phyloP scores from a whole-genome alignment of 2,797 vertebrate genomes.

The Pelobates cultripes region DNA sequence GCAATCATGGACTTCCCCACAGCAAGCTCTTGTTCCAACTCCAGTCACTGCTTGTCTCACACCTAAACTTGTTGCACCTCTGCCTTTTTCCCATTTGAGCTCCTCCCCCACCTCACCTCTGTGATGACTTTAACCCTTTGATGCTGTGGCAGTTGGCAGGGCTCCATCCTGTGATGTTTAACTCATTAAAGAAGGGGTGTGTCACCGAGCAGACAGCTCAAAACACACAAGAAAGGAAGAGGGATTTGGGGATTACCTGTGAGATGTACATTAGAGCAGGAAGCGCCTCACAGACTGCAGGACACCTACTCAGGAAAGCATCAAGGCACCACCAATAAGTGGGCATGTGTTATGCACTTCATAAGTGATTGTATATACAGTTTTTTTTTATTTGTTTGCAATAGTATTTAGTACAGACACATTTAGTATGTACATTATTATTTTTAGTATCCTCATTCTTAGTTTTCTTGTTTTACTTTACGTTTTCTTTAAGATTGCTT shows the following conservation, averaged over 20 bases:
- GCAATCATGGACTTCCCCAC: neutral
- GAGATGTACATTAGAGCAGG: slow-evolving; percentile 33
- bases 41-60: slow-evolving; percentile 30
- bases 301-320: slow-evolving; percentile 26
- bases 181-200: slow-evolving; percentile 49
- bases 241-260: slow-evolving; percentile 54
- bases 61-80: slow-evolving; percentile 52
- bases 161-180: slow-evolving; percentile 46
- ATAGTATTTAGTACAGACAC: too few relatives aligned
- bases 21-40: slow-evolving; percentile 12
- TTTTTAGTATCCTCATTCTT: too few relatives aligned
- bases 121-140: slow-evolving; percentile 48
- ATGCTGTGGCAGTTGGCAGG: slow-evolving; percentile 24
- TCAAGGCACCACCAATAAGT: neutral
- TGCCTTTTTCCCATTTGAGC: slow-evolving; percentile 43
- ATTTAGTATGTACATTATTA: too few relatives aligned
- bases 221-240: slow-evolving; percentile 54
- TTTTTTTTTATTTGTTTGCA: too few relatives aligned
- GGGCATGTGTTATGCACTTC: neutral
- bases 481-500: too few relatives aligned
- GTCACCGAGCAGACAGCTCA: slow-evolving; percentile 41
- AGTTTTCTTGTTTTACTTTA: too few relatives aligned
- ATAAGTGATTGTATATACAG: too few relatives aligned
- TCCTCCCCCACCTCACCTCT: slow-evolving; percentile 34
- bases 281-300: slow-evolving; percentile 40